phyloP scores from a whole-genome alignment of 2,113 vertebrate species.

The Miniopterus natalensis region DNA sequence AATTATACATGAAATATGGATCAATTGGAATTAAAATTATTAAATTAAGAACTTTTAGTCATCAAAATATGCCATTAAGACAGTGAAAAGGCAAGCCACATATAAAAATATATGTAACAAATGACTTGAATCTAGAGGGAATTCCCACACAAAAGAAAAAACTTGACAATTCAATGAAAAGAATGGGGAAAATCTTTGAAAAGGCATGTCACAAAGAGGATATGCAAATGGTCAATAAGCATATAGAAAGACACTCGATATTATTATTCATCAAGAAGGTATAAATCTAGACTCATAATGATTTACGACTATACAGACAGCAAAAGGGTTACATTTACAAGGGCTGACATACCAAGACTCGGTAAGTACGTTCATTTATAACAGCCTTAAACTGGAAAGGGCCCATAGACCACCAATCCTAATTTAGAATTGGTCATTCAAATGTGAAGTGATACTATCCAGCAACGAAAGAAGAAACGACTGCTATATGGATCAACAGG shows the following conservation, averaged over 20 bases:
- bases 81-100: not conserved
- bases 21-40: conserved; percentile 21
- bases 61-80: not conserved
- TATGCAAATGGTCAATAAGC: not conserved
- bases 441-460: not conserved
- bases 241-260: not conserved
- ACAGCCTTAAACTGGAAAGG: not conserved
- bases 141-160: not conserved
- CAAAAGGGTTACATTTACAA: not conserved
- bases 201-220: not conserved
- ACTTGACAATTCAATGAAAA: not conserved
- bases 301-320: not conserved
- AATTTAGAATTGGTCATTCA: not conserved
- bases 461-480: not conserved
- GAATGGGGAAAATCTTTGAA: not conserved
- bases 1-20: not conserved
- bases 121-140: not conserved
- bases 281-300: not conserved
- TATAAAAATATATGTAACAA: not conserved
- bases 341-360: not conserved
- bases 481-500: not conserved
- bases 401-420: not conserved
- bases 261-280: not conserved
- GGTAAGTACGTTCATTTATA: not conserved
- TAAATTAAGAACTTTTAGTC: not conserved